Evolutionary conservation across 2,888 invertebrate genomes (phyloP), one percentile per base, ranked within the genome.

Genomic region (Teinopalpus imperialis): DNA sequence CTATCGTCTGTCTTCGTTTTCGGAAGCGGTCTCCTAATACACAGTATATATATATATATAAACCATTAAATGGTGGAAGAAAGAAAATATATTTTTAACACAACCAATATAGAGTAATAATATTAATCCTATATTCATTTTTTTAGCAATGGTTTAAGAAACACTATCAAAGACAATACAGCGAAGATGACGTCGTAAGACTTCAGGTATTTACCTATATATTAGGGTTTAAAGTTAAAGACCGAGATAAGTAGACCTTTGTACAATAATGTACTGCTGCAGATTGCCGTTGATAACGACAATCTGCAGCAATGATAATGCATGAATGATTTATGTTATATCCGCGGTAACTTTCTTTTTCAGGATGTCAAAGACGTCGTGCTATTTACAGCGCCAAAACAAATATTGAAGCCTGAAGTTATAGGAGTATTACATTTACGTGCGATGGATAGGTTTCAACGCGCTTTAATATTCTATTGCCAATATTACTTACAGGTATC

Each of bases 361-460:
- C 88, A 91, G 76, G 91, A 92, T 58, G 69, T 92, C 14, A 92
- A 91, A 68, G 90, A 92, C 57, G 74, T 92, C 9, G 90, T 86
- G 1, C 58, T 91, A 10, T 89, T 81, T 53, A 73, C 78, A 1
- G 81, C 87, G 7, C 85, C 90, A 3, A 57, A 73, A 14, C 59
- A 65, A 14, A 63, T 81, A 51, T 57, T 90, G 35, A 81, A 80
- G 7, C 57, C 73, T 0, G 79, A 89, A 42, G 81, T 92, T 51
- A 78, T 92, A 21, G 76, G 79, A 31, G 82, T 90, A 42, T 76
- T 92, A 52, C 75, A 92, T 59, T 69, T 80, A 69, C 75, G 80
- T 21, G 66, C 81, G 6, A 81, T 90, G 29, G 91, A 92, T 59
- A 74, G 87, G 37, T 90, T 91, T 59, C 57, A 92, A 31, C 74